Evolutionary conservation across 2,113 vertebrate species (phyloP), one percentile per base, ranked within the genome.

Genomic region (Amblyopsis rosae): DNA sequence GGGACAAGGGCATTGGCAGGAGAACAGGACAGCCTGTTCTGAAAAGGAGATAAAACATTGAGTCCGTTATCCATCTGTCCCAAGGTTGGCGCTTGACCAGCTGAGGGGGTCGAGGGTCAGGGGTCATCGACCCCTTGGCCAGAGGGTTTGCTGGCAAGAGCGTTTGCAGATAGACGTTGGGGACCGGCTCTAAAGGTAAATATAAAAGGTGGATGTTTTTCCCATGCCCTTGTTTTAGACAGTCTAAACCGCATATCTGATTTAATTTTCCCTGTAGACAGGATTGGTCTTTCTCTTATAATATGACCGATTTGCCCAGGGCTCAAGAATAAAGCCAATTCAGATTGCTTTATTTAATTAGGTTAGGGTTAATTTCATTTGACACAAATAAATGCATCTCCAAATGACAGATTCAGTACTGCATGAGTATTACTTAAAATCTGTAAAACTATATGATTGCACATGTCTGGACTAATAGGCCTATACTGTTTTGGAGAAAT

Each of bases 61-160:
- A 70, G 69, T 82, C 80, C 85, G 79, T 86, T 87, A 86, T 90
- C 90, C 90, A 91, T 91, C 90, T 91, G 90, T 86, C 85, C 73
- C 80, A 65, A 84, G 85, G 86, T 88, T 85, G 86, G 90, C 80
- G 82, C 84, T 75, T 90, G 87, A 63, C 87, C 88, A 89, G 85
- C 90, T 88, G 88, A 90, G 77, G 57, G 75, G 88, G 84, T 86
- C 82, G 82, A 57, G 54, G 88, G 85, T 85, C 60, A 89, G 59
- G 60, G 90, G 87, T 88, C 72, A 67, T 16, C 0, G 59, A 80
- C 70, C 86, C 63, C 17, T 50, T 57, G 80, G 70, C 84, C 77
- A 13, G 49, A 59, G 77, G 79, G 74, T 69, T 65, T 49, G 3
- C 51, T 80, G 84, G 86, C 85, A 87, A 83, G 79, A 70, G 67